phyloP scores from a whole-genome alignment of 2,113 vertebrate species.

The Microtus pennsylvanicus region DNA sequence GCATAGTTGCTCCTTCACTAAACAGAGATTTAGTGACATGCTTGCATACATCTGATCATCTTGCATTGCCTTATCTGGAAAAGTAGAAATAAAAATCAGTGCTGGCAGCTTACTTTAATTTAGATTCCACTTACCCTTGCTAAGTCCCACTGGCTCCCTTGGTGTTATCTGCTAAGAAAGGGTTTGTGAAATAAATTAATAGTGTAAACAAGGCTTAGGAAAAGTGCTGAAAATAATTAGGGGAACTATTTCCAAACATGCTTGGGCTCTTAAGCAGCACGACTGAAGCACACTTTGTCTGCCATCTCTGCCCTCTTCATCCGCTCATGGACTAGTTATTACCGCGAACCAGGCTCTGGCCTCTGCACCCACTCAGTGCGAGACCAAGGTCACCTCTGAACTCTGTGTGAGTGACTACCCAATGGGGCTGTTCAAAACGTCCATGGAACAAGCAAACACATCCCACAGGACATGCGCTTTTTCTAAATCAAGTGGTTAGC shows the following conservation, averaged over 20 bases:
- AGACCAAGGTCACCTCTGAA: neutral
- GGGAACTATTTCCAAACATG: neutral
- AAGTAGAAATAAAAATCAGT: conserved; percentile 49
- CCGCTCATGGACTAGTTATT: neutral
- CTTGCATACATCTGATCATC: neutral
- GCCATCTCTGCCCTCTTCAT: neutral
- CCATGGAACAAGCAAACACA: neutral
- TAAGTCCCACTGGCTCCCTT: conserved; percentile 33
- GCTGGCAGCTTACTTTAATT: conserved; percentile 45
- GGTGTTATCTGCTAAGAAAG: conserved; percentile 60
- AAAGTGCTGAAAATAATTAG: conserved; percentile 52
- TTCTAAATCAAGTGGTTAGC: neutral
- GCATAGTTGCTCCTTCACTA: neutral
- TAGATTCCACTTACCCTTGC: conserved; percentile 52
- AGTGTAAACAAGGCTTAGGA: conserved; percentile 45
- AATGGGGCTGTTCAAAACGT: neutral
- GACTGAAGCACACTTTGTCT: neutral
- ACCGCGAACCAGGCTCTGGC: neutral
- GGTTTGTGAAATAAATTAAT: conserved; percentile 64
- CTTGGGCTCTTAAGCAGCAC: neutral
- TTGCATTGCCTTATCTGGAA: conserved; percentile 46
- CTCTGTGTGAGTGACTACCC: neutral
- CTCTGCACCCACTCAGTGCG: too few species aligned
- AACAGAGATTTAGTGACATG: neutral
- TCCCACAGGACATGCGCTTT: neutral